Evolutionary conservation across 2,888 invertebrate species (phyloP), one percentile per base, ranked within the genome.

Genomic region (Synergus umbraculus): DNA sequence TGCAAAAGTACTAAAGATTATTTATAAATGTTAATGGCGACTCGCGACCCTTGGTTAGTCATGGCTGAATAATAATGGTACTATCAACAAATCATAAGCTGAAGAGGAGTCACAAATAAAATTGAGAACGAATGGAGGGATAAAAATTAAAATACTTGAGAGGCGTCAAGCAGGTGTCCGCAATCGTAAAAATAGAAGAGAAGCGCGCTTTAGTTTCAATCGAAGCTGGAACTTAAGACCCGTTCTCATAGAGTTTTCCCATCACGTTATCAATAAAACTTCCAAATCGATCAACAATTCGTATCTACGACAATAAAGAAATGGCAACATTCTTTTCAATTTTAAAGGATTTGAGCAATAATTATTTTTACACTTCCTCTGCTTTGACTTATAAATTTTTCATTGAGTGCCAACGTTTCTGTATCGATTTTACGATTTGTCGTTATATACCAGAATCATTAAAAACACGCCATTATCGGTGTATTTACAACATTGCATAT

Each of bases 141-240:
- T 29, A 77, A 41, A 54, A 73, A n/a, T 2, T 10, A 37, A 54
- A 81, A 76, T 81, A 77, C 66, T 77, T 78, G 76, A 81, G 49
- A 80, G 58, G 73, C 78, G 77, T 80, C 78, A 41, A 58, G 78
- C 66, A 80, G 83, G 78, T 84, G 84, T 85, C 81, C 76, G 79
- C 73, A 46, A 78, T 78, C 77, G 79, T 79, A 82, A 83, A 86
- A 85, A 84, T 83, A 84, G 83, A 82, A 77, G 29, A 60, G 76
- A 78, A 64, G 15, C 29, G 46, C n/a, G 54, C 44, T 76, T 65
- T 66, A 78, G 78, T 77, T 81, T 80, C 76, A 81, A 79, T 81
- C 79, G 64, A 73, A 80, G 79, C 81, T 83, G 80, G 78, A 66
- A 77, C 58, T 9, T 9, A 63, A 79, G 58, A 76, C 67, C 76